Evolutionary conservation across 2,113 vertebrate genomes (phyloP).

Genomic region (Poeciliopsis retropinna): DNA sequence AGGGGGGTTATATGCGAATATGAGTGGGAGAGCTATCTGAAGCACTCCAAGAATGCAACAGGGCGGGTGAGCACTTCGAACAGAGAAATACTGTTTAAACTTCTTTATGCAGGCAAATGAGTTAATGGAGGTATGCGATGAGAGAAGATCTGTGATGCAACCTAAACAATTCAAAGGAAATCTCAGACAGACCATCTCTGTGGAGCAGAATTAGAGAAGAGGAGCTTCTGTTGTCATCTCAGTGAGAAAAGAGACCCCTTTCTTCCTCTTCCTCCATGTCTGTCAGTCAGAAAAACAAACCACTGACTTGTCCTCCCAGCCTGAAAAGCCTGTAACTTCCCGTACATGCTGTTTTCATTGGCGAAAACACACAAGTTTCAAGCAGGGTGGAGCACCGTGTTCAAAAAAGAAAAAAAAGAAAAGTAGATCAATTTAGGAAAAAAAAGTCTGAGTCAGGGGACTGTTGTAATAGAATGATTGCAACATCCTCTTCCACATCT

Average conservation of each 20-base stretch:
- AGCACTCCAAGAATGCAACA: conserved; percentile 72
- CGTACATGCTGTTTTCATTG: conserved; percentile 29
- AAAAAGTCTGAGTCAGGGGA: conserved; percentile 23
- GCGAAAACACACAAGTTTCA: conserved; percentile 10
- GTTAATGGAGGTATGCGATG: conserved; percentile 3
- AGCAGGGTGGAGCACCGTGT: conserved; percentile 14
- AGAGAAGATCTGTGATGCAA: conserved; percentile 36
- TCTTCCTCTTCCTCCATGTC: conserved; percentile 1
- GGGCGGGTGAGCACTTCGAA: conserved; percentile 55
- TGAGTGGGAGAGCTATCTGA: conserved; percentile 55
- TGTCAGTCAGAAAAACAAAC: conserved; percentile 61
- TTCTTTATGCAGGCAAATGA: conserved; percentile 19
- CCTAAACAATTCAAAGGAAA: conserved; percentile 54
- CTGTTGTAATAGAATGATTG: conserved; percentile 43
- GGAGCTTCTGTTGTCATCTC: conserved; percentile 38
- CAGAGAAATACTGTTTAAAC: conserved; percentile 19
- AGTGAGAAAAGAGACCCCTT: conserved; percentile 34
- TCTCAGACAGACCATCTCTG: conserved; percentile 19
- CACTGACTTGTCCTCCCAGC: conserved; percentile 51
- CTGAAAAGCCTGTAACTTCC: conserved; percentile 43
- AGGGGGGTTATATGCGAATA: not conserved
- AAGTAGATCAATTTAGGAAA: conserved; percentile 12
- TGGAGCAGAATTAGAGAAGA: conserved; percentile 28
- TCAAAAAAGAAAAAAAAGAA: not conserved
- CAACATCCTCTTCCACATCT: conserved; percentile 34